Base-by-base conservation (phyloP, 2,888 invertebrate genomes). In the Escarpia spicata region DNA sequence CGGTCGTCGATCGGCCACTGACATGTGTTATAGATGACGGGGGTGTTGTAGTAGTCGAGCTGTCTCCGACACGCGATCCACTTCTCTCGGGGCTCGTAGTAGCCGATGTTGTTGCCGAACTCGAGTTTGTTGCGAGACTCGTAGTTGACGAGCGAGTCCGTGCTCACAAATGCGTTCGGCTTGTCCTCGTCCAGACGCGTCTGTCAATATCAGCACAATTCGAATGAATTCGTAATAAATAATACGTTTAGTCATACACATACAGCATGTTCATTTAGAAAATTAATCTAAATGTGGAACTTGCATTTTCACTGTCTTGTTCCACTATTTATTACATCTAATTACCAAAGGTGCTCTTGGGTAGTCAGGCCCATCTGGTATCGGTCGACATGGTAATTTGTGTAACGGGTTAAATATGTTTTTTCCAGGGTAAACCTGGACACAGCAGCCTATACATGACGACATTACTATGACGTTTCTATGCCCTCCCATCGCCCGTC, bases 91-190 rank as follows among this genome's bases (percentile, higher is more conserved):
- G 94, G 92, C 93, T 95, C 95, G 93, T 95, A 95, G 92, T 95
- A 95, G 9, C 96, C 95, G 91, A 95, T 94, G 45, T 94, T 94
- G 94, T 96, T 95, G 8, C 96, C 96, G 94, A 95, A 96, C 93
- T 96, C 95, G 19, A 93, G 94, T 9, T 90, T 90, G 93, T 96
- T 96, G 37, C 93, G 93, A 3, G 91, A 92, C 92, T 95, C 95
- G 94, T 94, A 96, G 92, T 96, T 96, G 26, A 94, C 93, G 3
- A 52, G 44, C 1, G 95, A 75, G 75, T 75, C 6, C 75, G n/a
- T 26, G 26, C 26, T 75, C 19, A 75, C 26, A 26, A 26, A 75
- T n/a, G 3, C 75, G 75, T 75, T 75, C 26, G 75, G 4, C 75
- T 26, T 75, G 75, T 15, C 75, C 26, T 15, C 75, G 19, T 75